Evolutionary conservation across 2,888 invertebrate genomes (phyloP), one percentile per base, ranked within the genome.

Genomic region (Margaritifera margaritifera): DNA sequence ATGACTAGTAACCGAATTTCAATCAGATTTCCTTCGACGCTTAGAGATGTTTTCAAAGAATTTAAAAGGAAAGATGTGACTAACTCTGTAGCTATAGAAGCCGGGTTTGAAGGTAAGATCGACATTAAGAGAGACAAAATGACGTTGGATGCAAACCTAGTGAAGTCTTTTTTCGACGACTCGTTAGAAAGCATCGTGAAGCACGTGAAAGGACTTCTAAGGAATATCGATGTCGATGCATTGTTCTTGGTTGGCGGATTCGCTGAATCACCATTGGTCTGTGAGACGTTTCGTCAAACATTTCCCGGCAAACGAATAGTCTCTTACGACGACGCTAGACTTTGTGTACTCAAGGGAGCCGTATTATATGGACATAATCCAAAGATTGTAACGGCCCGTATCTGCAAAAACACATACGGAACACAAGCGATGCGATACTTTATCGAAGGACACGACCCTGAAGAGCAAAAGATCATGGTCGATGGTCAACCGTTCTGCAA

Each of bases 291-390:
- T 31, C 31, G 1, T 31, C 8, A 31, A 31, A 31, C 8, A 31
- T 31, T 31, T 31, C 8, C 31, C 11, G 31, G 31, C 2, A 31
- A 8, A 31, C 31, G 8, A 31, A 31, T 31, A 31, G 50, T 66
- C 19, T 51, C 66, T 11, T 60, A 68, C 24, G 27, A 61, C 1
- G 61, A 72, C 4, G 61, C 66, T 6, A 62, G 66, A 18, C 52
- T 72, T 19, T 66, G 64, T 57, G 69, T 72, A 1, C 22, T 72
- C 6, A 60, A 66, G 50, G 72, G 72, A 0, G 72, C 72, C 0
- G 72, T 66, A 18, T 19, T 69, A 20, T 72, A 56, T 51, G 72
- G 72, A 5, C 68, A 66, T 42, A 24, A 69, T 6, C 72, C 72
- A 11, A 52, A 52, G 2, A 56, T 62, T 18, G 66, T 69, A 18